phyloP scores from a whole-genome alignment of 2,888 invertebrate species.

The Sesamia inferens region DNA sequence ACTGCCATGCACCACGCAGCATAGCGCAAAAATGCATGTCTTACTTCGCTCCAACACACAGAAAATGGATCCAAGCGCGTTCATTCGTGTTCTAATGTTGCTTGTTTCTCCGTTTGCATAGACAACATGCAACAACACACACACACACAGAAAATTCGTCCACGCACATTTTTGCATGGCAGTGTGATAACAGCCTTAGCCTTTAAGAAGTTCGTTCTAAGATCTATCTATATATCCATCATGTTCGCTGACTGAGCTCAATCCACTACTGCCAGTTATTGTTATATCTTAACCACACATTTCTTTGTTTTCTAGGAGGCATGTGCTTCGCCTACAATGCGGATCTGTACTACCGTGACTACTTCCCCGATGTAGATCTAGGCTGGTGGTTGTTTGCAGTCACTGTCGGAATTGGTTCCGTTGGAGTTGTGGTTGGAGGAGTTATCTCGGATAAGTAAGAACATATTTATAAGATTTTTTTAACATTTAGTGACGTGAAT shows the following conservation, averaged over 20 bases:
- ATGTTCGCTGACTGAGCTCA: background rate
- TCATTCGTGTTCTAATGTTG: no score
- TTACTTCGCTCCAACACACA: no score
- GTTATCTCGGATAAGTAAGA: conserved; percentile 94
- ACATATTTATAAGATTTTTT: background rate
- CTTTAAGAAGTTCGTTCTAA: no score
- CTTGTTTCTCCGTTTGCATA: no score
- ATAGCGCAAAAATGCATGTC: no score
- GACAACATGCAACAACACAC: no score
- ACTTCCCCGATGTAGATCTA: conserved; percentile 96
- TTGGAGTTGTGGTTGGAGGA: conserved; percentile 93
- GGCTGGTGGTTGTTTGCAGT: conserved; percentile 97
- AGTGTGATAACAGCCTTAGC: no score
- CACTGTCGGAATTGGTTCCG: conserved; percentile 95
- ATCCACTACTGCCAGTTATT: background rate
- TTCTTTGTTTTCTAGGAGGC: conserved; percentile 90
- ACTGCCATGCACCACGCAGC: no score
- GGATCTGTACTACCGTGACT: conserved; percentile 96
- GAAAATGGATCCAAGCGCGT: no score
- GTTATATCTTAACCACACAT: background rate
- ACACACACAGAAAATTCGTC: no score
- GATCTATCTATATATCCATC: no score
- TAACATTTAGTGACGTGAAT: background rate
- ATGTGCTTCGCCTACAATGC: conserved; percentile 98
- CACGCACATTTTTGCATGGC: no score